Percentiles rank a stretch among this genome's conserved stretches.
Conservation (phyloP, 1,140 invertebrate species). For the Calliphora vicina region DNA sequence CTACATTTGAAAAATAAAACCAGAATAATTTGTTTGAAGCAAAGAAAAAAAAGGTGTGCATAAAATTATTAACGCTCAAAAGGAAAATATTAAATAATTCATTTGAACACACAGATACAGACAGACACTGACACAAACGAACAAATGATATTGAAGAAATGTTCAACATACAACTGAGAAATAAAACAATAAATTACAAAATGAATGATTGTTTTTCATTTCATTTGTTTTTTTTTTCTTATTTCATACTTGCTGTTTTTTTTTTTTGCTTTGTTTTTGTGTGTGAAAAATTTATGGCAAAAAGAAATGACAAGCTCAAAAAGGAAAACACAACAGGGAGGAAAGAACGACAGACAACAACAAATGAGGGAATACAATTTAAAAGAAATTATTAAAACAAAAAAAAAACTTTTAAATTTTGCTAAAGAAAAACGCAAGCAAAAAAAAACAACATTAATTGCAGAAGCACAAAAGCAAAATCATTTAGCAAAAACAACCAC, state of each 20-base stretch:
- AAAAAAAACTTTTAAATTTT: background rate
- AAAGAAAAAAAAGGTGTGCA: background rate
- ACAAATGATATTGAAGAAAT: background rate
- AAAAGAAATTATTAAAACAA: conserved; percentile 36
- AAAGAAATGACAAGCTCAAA: conserved; percentile 6
- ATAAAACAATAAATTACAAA: conserved; percentile 27
- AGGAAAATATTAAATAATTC: background rate
- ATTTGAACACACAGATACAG: background rate
- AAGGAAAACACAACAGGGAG: conserved; percentile 4
- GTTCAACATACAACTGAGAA: background rate
- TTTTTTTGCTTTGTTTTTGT: background rate
- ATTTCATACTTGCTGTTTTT: background rate
- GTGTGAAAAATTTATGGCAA: conserved; percentile 19
- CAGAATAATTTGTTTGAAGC: no score
- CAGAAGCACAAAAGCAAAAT: background rate
- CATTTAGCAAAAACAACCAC: conserved; percentile 2
- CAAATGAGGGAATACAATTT: background rate
- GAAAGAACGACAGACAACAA: background rate
- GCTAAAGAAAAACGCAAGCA: background rate
- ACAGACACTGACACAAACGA: background rate
- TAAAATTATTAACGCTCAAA: background rate
- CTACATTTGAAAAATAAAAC: no score
- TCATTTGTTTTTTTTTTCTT: background rate
- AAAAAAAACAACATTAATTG: conserved; percentile 19
- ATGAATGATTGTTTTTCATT: conserved; percentile 26